These are phyloP conservation scores for Sebastes cheni DNA, from an alignment of 2,797 vertebrate species.

Conservation along the genomic window DNA sequence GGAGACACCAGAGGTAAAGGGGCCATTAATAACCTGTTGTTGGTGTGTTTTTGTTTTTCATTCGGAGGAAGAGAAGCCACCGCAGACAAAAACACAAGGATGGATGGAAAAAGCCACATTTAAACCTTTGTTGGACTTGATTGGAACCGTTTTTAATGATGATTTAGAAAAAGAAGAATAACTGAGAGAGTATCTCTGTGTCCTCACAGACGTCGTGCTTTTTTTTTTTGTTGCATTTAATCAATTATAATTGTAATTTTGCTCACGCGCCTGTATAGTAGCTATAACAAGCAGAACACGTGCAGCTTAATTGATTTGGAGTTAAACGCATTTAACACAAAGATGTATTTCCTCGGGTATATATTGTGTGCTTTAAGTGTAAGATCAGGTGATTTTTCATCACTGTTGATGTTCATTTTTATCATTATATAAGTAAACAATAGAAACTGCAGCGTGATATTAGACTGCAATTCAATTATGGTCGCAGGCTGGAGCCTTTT, in stretches of 20 bases:
- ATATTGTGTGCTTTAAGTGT: not conserved
- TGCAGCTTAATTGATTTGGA: constrained; percentile 17
- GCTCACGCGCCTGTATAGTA: not conserved
- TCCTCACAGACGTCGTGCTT: not conserved
- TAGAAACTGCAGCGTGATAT: constrained; percentile 32
- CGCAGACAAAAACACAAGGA: not conserved
- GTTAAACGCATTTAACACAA: not conserved
- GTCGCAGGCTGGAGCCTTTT: constrained; percentile 41
- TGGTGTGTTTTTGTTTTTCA: constrained; percentile 36
- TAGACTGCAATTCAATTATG: constrained; percentile 55
- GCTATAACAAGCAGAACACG: not conserved
- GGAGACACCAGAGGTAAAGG: constrained; percentile 43
- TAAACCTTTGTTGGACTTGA: not conserved
- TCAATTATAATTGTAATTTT: not conserved
- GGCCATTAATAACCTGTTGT: constrained; percentile 73
- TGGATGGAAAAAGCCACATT: not conserved
- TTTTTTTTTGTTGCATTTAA: not conserved
- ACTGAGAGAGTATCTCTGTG: not conserved
- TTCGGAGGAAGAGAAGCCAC: not conserved
- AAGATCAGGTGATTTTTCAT: not conserved
- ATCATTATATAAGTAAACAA: constrained; percentile 3
- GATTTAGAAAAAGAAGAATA: not conserved
- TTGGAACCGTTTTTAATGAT: not conserved
- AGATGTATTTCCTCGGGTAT: not conserved
- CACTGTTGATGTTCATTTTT: not conserved